Evolutionary conservation across 2,113 vertebrate genomes (phyloP).

Genomic region (Acrocephalus arundinaceus): DNA sequence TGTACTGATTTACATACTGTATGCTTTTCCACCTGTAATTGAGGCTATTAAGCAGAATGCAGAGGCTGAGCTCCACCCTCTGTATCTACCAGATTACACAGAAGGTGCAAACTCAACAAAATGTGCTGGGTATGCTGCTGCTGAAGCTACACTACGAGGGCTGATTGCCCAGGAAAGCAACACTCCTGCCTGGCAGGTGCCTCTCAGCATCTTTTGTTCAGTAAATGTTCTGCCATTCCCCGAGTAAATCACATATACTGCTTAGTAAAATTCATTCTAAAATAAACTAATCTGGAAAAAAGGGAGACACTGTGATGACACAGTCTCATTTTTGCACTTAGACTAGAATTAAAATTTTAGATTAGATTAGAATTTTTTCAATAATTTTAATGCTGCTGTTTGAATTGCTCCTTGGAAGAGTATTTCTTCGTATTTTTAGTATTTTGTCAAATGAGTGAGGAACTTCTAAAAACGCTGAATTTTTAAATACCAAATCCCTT

Average conservation of each 20-base stretch:
- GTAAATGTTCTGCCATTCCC: neutral
- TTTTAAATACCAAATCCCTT: neutral
- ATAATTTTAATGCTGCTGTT: neutral
- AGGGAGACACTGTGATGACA: neutral
- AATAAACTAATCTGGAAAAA: neutral
- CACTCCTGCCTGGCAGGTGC: neutral
- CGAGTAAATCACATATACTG: neutral
- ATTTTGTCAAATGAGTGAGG: neutral
- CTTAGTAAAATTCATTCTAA: neutral
- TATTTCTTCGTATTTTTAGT: neutral
- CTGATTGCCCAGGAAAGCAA: neutral
- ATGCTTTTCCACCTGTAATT: constrained; percentile 70
- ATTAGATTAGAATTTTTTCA: neutral
- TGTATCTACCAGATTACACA: neutral
- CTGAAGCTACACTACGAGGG: neutral
- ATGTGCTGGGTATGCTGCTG: neutral
- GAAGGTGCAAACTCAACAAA: constrained; percentile 29
- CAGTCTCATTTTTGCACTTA: neutral
- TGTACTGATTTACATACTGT: constrained; percentile 60
- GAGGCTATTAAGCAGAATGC: constrained; percentile 61
- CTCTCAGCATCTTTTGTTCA: neutral
- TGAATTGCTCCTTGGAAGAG: neutral
- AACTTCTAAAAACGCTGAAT: neutral
- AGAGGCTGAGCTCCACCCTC: constrained; percentile 28
- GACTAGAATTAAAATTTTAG: neutral